phyloP scores from a whole-genome alignment of 2,888 invertebrate genomes.

The Caenorhabditis angaria region DNA sequence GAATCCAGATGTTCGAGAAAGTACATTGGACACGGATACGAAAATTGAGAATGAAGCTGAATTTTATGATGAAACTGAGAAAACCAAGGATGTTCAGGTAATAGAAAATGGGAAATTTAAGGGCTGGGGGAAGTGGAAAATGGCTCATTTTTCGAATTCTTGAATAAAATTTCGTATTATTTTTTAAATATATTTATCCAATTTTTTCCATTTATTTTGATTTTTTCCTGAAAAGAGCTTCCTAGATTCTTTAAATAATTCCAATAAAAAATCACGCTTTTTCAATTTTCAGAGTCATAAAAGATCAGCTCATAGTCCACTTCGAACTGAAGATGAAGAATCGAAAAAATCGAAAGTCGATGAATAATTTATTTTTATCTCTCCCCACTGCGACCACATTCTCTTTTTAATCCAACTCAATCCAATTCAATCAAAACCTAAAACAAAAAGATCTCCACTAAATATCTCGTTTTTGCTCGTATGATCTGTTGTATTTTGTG shows the following conservation, averaged over 20 bases:
- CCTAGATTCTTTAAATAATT: too few species aligned
- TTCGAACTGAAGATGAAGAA: background rate
- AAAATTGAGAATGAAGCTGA: conserved; percentile 94
- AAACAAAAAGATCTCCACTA: background rate
- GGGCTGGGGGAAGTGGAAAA: conserved; percentile 1
- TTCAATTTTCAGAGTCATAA: conserved; percentile 10
- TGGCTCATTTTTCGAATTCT: background rate
- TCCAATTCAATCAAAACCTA: background rate
- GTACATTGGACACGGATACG: conserved; percentile 81
- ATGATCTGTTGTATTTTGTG: conserved; percentile 10
- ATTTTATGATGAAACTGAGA: conserved; percentile 76
- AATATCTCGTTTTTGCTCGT: conserved; percentile 11
- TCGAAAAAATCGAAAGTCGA: background rate
- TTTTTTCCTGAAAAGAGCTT: too few species aligned
- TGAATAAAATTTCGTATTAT: too few species aligned
- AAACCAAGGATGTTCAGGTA: conserved; percentile 24
- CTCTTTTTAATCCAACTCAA: too few species aligned
- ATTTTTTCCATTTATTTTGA: too few species aligned
- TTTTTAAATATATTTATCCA: too few species aligned
- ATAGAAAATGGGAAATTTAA: conserved; percentile 16
- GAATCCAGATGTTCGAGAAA: conserved; percentile 54
- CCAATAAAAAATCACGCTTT: background rate
- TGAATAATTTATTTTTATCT: background rate
- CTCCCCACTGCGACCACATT: background rate
- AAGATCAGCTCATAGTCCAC: conserved; percentile 11